Base-by-base conservation (phyloP, 2,888 invertebrate species). In the Drosophila trichaetosa region DNA sequence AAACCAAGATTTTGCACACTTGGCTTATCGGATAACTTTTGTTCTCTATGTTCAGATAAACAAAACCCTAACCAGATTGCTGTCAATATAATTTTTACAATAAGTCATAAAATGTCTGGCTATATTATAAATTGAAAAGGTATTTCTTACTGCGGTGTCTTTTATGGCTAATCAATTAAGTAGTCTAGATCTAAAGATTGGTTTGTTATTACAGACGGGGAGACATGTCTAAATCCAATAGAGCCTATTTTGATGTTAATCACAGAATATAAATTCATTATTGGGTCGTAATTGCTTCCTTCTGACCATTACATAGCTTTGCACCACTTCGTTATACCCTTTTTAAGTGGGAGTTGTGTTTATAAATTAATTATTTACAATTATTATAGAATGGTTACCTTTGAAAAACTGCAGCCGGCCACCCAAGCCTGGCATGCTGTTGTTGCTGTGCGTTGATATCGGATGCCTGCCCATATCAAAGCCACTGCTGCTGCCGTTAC, bases 381-480 rank as follows among this genome's bases (percentile, higher is more conserved):
- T 42, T 42, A 21, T 2, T 42, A 21, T 21, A 42, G 11, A 11
- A 11, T 42, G 18, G 18, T 36, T 56, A 57, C 93, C 93, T 92
- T 93, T 93, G 67, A 93, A 93, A 82, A 93, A 93, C 87, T 93
- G 93, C 79, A 93, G 89, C 65, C 93, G 90, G 69, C 93, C 93
- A 54, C 93, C 93, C 72, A 83, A 87, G 59, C 82, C 88, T 29
- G 79, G 73, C 72, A 82, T 81, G 56, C 70, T 76, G 70, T 73
- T 82, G 72, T 69, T 80, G 71, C 76, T 79, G 62, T 81, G 79
- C 77, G 85, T 81, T 60, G 91, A 87, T 87, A 91, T 86, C 66
- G 91, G 83, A 85, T 87, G 80, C 84, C 91, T 89, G 89, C 87
- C 89, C 85, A 89, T 88, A 84, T 91, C 91, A 79, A 82, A 88